Evolutionary conservation across 2,113 vertebrate species (phyloP).

Genomic region (Cheilinus undulatus): DNA sequence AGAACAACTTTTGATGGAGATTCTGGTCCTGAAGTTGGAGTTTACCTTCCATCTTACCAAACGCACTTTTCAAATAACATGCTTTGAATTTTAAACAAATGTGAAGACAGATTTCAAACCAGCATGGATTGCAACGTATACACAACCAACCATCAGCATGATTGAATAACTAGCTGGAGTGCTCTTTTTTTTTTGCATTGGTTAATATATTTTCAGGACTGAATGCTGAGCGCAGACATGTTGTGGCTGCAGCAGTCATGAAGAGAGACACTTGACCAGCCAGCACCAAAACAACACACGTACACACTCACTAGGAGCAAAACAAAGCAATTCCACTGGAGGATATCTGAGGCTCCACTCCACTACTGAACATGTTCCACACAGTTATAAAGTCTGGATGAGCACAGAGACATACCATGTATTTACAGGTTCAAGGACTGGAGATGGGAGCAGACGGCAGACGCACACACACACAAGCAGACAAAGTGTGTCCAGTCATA

Average conservation of each 20-base stretch:
- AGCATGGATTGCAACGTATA: not conserved
- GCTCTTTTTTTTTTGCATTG: slow-evolving; percentile 11
- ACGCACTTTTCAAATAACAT: not conserved
- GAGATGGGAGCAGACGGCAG: slow-evolving; percentile 16
- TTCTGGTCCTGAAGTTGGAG: not conserved
- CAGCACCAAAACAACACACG: slow-evolving; percentile 9
- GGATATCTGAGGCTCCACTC: slow-evolving; percentile 36
- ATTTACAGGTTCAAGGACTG: slow-evolving; percentile 34
- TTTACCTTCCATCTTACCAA: not conserved
- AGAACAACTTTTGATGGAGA: not conserved
- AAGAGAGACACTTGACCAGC: slow-evolving; percentile 25
- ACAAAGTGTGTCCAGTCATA: slow-evolving; percentile 15
- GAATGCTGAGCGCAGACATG: not conserved
- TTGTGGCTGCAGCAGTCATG: not conserved
- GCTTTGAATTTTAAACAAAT: not conserved
- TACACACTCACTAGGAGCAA: slow-evolving; percentile 23
- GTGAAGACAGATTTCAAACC: not conserved
- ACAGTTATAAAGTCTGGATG: slow-evolving; percentile 23
- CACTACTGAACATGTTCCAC: slow-evolving; percentile 23
- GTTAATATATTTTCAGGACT: slow-evolving; percentile 6
- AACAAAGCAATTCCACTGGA: slow-evolving; percentile 44
- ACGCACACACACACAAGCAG: slow-evolving; percentile 16
- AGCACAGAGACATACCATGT: slow-evolving; percentile 11
- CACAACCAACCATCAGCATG: not conserved
- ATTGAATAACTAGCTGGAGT: slow-evolving; percentile 12